phyloP scores from a whole-genome alignment of 1,140 invertebrate species.

The Bombus confusus region DNA sequence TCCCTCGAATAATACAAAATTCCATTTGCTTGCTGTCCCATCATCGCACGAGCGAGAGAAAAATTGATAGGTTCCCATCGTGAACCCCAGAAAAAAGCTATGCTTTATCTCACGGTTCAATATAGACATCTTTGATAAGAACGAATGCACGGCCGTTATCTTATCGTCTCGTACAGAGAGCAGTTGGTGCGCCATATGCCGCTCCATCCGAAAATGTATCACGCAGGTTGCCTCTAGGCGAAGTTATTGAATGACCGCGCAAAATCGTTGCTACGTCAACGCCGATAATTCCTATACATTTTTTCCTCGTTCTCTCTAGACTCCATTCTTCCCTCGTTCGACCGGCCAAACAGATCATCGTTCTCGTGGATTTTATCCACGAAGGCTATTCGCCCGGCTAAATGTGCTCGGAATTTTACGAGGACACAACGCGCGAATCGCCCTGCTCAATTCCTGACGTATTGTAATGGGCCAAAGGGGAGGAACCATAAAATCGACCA shows the following conservation, averaged over 20 bases:
- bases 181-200: slow-evolving; percentile 66
- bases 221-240: slow-evolving; percentile 41
- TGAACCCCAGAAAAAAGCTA: slow-evolving; percentile 31
- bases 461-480: background rate
- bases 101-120: slow-evolving; percentile 27
- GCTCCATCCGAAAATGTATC: slow-evolving; percentile 69
- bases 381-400: background rate
- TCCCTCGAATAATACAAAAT: background rate
- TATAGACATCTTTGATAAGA: slow-evolving; percentile 66
- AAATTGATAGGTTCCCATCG: slow-evolving; percentile 36
- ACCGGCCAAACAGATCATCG: slow-evolving; percentile 48
- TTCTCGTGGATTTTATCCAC: slow-evolving; percentile 40
- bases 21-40: too few relatives aligned
- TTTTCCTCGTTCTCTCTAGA: background rate
- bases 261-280: slow-evolving; percentile 39
- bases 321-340: slow-evolving; percentile 23
- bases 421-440: background rate
- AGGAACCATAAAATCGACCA: background rate
- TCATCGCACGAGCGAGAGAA: background rate
- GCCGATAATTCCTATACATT: slow-evolving; percentile 41
- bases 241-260: slow-evolving; percentile 60
- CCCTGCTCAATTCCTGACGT: background rate
- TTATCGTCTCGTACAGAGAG: slow-evolving; percentile 68
- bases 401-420: slow-evolving; percentile 28
- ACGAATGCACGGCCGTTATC: slow-evolving; percentile 68